Base-by-base conservation (phyloP, 2,113 vertebrate genomes). In the Dinomys branickii region DNA sequence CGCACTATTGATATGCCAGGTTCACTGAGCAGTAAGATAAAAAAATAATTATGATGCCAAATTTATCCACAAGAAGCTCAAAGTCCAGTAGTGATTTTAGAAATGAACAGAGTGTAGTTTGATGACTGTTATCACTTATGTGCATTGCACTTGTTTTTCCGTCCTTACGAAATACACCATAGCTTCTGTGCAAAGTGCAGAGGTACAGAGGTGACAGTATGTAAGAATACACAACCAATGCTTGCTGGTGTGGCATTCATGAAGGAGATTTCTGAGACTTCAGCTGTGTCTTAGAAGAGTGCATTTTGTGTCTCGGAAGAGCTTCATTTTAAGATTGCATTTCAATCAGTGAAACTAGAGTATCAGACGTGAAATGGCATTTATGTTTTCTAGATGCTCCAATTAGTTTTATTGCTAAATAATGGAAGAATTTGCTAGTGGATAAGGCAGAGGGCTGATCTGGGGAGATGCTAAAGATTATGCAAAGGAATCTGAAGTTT, bases 31-130 rank as follows among this genome's bases (percentile, higher is more conserved):
- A 50, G 67, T 88, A 71, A 38, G 44, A 84, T 73, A 73, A 38
- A 85, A 58, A 58, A 41, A 41, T 84, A 75, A 86, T 86, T 52
- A 63, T 8, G 54, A 71, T 73, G 30, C 65, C 83, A 19, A 80
- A 63, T 96, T 69, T 63, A 58, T 71, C 75, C 56, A 94, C 20
- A 71, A 35, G 81, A 63, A 91, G 56, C 52, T 94, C 86, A 81
- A 94, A 95, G 96, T 96, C 65, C 54, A 86, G 41, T 30, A 44
- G 54, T 61, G 94, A 41, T 35, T 77, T 88, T 75, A 83, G 78
- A 94, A 94, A 47, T 88, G 41, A 80, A 93, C 50, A 75, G 85
- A 61, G 50, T 85, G 75, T 52, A 47, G 30, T 61, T 50, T 33
- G 83, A 20, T 86, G 47, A 91, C 35, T 91, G 22, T 91, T 73